Percentiles rank a stretch among this genome's conserved stretches.
Conservation (phyloP, 2,113 vertebrate species). For the Centropus unirufus region DNA sequence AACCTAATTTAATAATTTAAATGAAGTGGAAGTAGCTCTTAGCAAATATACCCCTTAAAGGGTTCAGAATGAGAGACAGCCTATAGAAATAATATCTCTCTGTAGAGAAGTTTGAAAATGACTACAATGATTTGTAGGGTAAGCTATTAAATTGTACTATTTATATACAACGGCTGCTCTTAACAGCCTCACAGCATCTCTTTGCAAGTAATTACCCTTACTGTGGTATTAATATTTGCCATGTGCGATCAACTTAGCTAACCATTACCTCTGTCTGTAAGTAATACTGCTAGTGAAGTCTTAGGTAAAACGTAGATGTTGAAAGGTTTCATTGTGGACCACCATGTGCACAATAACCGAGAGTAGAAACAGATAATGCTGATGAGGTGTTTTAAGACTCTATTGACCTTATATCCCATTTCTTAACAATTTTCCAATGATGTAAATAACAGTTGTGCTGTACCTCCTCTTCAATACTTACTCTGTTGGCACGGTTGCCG, state of each 20-base stretch:
- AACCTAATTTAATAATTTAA: slow-evolving; percentile 59
- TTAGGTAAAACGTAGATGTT: neutral
- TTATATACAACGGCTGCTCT: neutral
- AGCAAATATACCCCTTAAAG: slow-evolving; percentile 42
- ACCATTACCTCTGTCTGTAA: neutral
- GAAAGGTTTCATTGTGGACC: slow-evolving; percentile 19
- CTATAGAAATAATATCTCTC: slow-evolving; percentile 39
- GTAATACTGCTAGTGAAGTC: neutral
- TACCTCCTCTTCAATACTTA: neutral
- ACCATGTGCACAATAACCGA: slow-evolving; percentile 10
- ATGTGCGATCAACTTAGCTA: neutral
- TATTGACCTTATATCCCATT: neutral
- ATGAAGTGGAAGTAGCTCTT: slow-evolving; percentile 49
- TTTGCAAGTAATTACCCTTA: slow-evolving; percentile 34
- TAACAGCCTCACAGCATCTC: slow-evolving; percentile 25
- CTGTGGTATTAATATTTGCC: neutral
- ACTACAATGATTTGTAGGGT: slow-evolving; percentile 18
- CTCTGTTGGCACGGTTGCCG: neutral
- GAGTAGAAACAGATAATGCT: slow-evolving; percentile 6
- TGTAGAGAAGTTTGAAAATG: slow-evolving; percentile 17
- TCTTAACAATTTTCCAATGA: neutral
- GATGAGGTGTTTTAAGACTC: slow-evolving; percentile 26
- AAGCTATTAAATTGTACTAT: slow-evolving; percentile 12
- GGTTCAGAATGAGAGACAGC: slow-evolving; percentile 9
- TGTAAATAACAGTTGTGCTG: neutral